Conservation (phyloP, 2,888 invertebrate species). For the Cynaeus angustus region DNA sequence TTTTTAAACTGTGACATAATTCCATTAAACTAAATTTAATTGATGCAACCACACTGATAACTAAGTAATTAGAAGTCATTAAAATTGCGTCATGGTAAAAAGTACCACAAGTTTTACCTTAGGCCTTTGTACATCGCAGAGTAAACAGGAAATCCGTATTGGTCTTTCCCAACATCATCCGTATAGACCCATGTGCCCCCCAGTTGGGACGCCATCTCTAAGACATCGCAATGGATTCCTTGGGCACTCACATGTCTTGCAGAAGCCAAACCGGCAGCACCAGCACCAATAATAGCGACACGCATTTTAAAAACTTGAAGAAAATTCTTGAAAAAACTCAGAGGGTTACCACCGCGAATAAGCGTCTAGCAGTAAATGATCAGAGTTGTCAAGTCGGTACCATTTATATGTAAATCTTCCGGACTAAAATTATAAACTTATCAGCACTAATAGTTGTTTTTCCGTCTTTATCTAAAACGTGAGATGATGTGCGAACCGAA, state of each 20-base stretch:
- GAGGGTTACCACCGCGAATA: constrained; percentile 68
- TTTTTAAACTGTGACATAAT: background rate
- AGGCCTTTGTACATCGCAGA: constrained; percentile 94
- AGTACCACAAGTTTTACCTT: constrained; percentile 74
- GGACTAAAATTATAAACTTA: constrained; percentile 75
- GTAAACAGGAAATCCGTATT: constrained; percentile 86
- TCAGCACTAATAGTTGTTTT: constrained; percentile 33
- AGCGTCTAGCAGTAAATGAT: constrained; percentile 24
- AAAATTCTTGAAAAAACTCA: constrained; percentile 15
- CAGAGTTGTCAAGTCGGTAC: constrained; percentile 27
- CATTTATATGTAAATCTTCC: constrained; percentile 41
- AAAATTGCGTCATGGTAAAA: constrained; percentile 5
- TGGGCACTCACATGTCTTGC: constrained; percentile 78
- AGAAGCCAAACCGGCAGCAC: constrained; percentile 90
- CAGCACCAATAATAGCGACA: constrained; percentile 89
- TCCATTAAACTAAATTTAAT: background rate
- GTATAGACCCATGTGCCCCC: constrained; percentile 96
- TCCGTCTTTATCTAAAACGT: constrained; percentile 29
- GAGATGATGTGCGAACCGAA: constrained; percentile 5
- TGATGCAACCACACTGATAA: background rate
- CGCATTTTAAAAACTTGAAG: constrained; percentile 67
- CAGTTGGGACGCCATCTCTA: constrained; percentile 83
- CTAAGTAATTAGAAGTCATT: too few species aligned
- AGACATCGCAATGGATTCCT: constrained; percentile 77
- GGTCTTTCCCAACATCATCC: constrained; percentile 82